These are phyloP conservation scores for Mesochorus sp. DNA, from an alignment of 2,888 invertebrate species.

Conservation along the genomic window DNA sequence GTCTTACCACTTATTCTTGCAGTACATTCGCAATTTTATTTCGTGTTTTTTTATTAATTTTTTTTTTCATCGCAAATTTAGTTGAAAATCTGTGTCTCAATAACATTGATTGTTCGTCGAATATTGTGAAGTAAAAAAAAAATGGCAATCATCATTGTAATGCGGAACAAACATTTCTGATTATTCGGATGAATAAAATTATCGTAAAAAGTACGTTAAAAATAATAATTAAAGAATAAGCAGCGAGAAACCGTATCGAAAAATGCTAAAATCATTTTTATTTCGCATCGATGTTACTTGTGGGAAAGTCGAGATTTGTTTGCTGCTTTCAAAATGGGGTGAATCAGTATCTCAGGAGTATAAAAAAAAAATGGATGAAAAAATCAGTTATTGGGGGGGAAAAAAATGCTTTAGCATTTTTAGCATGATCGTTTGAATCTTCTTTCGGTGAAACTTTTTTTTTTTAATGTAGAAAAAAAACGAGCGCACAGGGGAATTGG, in stretches of 20 bases:
- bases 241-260: neutral
- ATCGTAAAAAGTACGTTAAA: neutral
- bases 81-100: too few relatives aligned
- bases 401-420: constrained; percentile 29
- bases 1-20: constrained; percentile 4
- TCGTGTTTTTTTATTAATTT: neutral
- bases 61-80: constrained; percentile 28
- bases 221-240: neutral
- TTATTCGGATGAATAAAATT: neutral
- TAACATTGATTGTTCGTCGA: too few relatives aligned
- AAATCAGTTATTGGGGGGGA: neutral
- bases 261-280: neutral
- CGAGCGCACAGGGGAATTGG: constrained; percentile 28
- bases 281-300: neutral
- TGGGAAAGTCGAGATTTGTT: constrained; percentile 37
- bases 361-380: constrained; percentile 7
- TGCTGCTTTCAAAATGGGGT: neutral
- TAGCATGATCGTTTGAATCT: constrained; percentile 44
- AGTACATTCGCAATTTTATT: constrained; percentile 23
- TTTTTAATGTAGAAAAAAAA: constrained; percentile 39
- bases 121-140: too few relatives aligned
- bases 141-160: too few relatives aligned
- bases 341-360: neutral
- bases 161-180: neutral
- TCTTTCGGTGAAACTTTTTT: neutral